A percentile compares a stretch with the other conserved stretches of the same genome.
These are phyloP conservation scores for Chloropsis hardwickii DNA, from an alignment of 2,113 vertebrate species.

Conservation along the genomic window DNA sequence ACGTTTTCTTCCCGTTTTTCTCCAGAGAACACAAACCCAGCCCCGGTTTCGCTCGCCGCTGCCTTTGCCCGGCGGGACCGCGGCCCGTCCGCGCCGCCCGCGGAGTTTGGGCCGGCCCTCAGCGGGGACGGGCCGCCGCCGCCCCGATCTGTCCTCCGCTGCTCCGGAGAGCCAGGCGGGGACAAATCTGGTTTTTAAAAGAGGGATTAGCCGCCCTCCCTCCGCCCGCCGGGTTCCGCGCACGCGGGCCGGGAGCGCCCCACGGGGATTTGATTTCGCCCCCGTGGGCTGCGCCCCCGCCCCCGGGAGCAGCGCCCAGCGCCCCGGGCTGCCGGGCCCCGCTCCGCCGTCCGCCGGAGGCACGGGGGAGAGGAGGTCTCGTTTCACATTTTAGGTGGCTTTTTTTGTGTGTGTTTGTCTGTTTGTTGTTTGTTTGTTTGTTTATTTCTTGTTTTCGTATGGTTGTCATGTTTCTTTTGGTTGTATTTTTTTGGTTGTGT, in stretches of 20 bases:
- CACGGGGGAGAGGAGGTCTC: not conserved
- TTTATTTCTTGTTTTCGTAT: not conserved
- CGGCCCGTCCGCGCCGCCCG: not conserved
- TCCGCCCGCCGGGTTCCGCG: not conserved
- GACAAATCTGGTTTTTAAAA: not conserved
- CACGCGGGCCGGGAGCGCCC: not conserved
- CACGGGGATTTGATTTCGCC: accelerated
- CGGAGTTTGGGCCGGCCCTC: not conserved
- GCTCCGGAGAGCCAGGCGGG: not conserved
- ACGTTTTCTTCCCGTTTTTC: not conserved
- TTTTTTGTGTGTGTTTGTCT: no score
- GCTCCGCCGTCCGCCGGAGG: not conserved
- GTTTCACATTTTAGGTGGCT: not conserved
- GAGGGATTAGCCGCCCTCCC: not conserved
- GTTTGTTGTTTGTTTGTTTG: not conserved
- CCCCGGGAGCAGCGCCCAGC: not conserved
- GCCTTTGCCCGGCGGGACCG: not conserved
- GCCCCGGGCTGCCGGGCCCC: accelerated
- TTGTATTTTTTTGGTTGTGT: not conserved
- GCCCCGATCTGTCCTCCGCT: not conserved
- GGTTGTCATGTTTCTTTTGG: not conserved
- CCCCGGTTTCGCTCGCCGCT: not conserved
- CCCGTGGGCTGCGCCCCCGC: not conserved
- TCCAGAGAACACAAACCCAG: not conserved
- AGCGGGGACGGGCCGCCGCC: not conserved